These are phyloP conservation scores for Pangasius djambal DNA, from an alignment of 2,797 vertebrate genomes.

Conservation along the genomic window DNA sequence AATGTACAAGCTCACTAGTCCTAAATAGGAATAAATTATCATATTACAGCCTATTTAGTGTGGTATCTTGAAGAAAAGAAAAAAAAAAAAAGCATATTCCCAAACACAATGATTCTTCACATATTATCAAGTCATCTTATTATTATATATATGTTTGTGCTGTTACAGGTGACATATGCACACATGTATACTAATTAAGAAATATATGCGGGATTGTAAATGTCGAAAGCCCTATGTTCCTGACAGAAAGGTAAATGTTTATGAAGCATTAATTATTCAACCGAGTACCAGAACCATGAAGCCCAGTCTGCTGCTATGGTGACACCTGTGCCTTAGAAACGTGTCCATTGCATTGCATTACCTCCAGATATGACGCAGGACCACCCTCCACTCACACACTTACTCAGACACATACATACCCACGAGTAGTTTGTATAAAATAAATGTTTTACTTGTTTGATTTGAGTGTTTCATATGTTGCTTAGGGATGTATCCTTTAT, in stretches of 20 bases:
- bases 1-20: not conserved
- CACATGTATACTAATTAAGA: not conserved
- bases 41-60: not conserved
- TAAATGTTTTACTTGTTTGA: not conserved
- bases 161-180: not conserved
- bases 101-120: not conserved
- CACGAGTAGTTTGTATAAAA: not conserved
- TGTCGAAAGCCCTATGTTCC: not conserved
- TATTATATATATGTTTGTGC: not conserved
- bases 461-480: not conserved
- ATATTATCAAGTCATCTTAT: not conserved
- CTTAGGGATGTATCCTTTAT: not conserved
- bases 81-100: not conserved
- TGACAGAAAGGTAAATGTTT: not conserved
- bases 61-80: too few relatives aligned
- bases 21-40: not conserved
- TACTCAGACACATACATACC: not conserved
- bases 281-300: not conserved
- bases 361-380: not conserved
- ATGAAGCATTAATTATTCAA: constrained; percentile 19
- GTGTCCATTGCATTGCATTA: constrained; percentile 15
- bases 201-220: not conserved
- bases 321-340: constrained; percentile 35
- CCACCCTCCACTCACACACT: not conserved
- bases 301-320: constrained; percentile 25